Conservation (phyloP, 2,888 invertebrate genomes). For the Gryllus longicercus region DNA sequence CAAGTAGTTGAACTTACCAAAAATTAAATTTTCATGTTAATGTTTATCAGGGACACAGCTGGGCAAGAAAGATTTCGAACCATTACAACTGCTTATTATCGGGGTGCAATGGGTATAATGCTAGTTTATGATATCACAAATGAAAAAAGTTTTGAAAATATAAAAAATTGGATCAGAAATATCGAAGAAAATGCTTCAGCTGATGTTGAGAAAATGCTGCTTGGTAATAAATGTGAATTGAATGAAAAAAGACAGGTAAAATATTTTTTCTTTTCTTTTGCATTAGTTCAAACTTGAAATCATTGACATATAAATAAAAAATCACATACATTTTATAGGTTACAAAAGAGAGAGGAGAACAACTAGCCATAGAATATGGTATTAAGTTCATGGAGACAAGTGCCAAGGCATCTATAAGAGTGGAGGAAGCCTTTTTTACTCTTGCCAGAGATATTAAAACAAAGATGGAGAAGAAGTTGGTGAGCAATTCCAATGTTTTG, state of each 20-base stretch:
- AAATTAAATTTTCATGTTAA: not conserved
- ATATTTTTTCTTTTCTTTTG: slow-evolving; percentile 24
- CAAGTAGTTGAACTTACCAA: not conserved
- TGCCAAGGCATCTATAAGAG: slow-evolving; percentile 95
- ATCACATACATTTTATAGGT: slow-evolving; percentile 54
- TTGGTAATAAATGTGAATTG: slow-evolving; percentile 98
- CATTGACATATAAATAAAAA: not conserved
- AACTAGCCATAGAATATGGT: slow-evolving; percentile 95
- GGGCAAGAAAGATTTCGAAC: slow-evolving; percentile 98
- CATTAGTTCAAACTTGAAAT: not conserved
- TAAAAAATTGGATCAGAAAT: slow-evolving; percentile 98
- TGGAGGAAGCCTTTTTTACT: slow-evolving; percentile 96
- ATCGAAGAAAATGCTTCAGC: slow-evolving; percentile 98
- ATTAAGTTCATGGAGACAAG: slow-evolving; percentile 99
- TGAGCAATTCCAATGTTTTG: slow-evolving; percentile 49
- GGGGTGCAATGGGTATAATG: slow-evolving; percentile 99
- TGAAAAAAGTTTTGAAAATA: slow-evolving; percentile 98
- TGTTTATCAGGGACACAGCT: slow-evolving; percentile 82
- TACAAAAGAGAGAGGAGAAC: slow-evolving; percentile 93
- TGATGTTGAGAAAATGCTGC: slow-evolving; percentile 98
- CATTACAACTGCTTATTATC: slow-evolving; percentile 99
- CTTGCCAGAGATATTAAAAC: slow-evolving; percentile 96
- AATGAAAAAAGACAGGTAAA: slow-evolving; percentile 85
- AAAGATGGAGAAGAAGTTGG: slow-evolving; percentile 98
- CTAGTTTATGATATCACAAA: slow-evolving; percentile 98